Conservation (phyloP, 2,113 vertebrate species). For the Odontophorus gujanensis region DNA sequence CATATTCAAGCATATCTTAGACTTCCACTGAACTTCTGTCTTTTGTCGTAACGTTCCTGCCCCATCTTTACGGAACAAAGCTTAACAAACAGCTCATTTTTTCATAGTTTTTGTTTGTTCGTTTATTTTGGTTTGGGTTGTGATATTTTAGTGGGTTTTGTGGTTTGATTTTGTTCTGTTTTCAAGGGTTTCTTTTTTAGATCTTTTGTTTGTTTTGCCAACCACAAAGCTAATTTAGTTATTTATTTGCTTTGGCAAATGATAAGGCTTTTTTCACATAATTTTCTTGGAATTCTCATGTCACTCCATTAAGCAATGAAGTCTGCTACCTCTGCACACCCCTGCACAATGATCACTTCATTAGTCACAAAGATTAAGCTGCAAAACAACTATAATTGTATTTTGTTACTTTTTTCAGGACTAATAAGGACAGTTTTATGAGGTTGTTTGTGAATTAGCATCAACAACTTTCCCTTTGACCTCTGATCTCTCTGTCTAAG, state of each 20-base stretch:
- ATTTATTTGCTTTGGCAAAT: background rate
- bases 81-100: background rate
- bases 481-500: conserved; percentile 17
- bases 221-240: background rate
- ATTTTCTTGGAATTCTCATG: background rate
- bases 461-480: background rate
- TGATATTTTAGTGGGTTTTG: background rate
- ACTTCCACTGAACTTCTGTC: background rate
- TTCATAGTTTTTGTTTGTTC: background rate
- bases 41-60: background rate
- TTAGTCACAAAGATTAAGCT: background rate
- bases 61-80: background rate
- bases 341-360: background rate
- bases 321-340: background rate
- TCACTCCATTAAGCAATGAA: background rate
- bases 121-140: background rate
- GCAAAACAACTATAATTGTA: background rate
- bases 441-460: conserved; percentile 15
- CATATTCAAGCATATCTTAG: background rate
- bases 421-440: conserved; percentile 25
- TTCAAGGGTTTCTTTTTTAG: background rate
- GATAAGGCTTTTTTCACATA: background rate
- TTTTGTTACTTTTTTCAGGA: background rate
- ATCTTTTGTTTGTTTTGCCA: background rate
- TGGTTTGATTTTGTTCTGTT: background rate